Conservation (phyloP, 2,797 vertebrate genomes). For the Acanthurus leucopareius region DNA sequence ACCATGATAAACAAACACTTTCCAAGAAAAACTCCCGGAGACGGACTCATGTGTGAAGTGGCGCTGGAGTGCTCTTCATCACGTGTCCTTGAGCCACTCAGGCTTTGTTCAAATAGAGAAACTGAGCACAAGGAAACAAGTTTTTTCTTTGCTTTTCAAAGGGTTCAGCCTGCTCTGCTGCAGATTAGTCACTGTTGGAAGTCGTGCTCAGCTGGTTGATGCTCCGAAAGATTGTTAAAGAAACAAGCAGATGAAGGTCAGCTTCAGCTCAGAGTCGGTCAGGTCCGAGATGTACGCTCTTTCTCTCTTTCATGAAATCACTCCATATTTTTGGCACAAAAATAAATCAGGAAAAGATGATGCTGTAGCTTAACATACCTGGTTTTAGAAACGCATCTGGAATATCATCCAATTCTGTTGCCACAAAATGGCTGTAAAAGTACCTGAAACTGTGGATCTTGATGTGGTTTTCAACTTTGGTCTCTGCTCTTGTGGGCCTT, state of each 20-base stretch:
- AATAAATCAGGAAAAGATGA: too few relatives aligned
- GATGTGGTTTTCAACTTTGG: too few relatives aligned
- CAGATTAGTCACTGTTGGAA: constrained; percentile 5
- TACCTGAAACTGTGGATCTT: too few relatives aligned
- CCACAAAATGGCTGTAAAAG: too few relatives aligned
- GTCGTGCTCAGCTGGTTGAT: neutral
- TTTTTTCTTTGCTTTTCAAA: neutral
- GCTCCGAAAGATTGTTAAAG: neutral
- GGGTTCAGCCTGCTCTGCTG: neutral
- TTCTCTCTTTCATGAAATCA: too few relatives aligned
- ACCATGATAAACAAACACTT: constrained; percentile 13
- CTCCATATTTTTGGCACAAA: too few relatives aligned
- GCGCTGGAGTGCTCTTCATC: neutral
- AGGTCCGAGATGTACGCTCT: too few relatives aligned
- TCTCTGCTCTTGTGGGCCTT: too few relatives aligned
- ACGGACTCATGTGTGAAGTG: neutral
- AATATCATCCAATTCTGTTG: too few relatives aligned
- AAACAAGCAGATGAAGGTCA: neutral
- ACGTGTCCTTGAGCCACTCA: neutral
- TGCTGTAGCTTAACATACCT: too few relatives aligned
- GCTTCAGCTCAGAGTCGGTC: neutral
- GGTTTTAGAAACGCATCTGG: too few relatives aligned
- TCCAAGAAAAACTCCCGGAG: constrained; percentile 26
- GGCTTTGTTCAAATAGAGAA: neutral
- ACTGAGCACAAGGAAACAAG: neutral